Base-by-base conservation (phyloP, 2,797 vertebrate species). In the Telmatherina bonti region DNA sequence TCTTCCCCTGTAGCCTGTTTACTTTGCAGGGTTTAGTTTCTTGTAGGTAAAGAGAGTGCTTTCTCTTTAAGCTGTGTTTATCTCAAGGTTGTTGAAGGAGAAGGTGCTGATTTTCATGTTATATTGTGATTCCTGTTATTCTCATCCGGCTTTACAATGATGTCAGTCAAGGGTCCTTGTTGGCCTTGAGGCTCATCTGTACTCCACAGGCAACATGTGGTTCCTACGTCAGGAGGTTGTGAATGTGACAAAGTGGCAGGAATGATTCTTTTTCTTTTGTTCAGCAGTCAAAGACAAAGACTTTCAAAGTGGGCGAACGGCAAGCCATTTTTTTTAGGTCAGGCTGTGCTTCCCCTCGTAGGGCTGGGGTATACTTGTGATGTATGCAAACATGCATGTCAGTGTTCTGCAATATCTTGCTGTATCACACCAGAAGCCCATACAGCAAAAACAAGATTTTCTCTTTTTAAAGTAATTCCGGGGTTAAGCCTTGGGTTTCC, bases 231-330 rank as follows among this genome's bases (percentile, higher is more conserved):
- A 68, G 60, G 60, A 70, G 68, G 63, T 63, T 60, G 12, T 15
- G 22, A 41, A n/a, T 38, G 36, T 38, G 85, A 86, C 66, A 24
- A 75, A 84, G 62, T 83, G 79, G 70, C 83, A 82, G 79, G 80
- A 87, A 86, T 85, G 62, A 85, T 86, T 72, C 55, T 51, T 11
- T 11, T 12, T 12, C 12, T 11, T 35, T 35, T 12, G 11, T 35
- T 35, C 11, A 35, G 62, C 74, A 62, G 38, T 58, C 72, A 64
- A 31, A 64, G 72, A 78, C 85, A 88, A 91, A 84, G 67, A 72
- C 79, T 79, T 86, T 85, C 65, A 81, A 18, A 84, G 81, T 49
- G 58, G 54, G 74, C 59, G 82, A 88, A 87, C 85, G 88, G 91
- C 74, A 63, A 67, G 58, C 59, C 65, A 76, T 85, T 86, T 88